Conservation (phyloP, 37 sponge, comb jelly and placozoan species). For the Axinella damicornis region DNA sequence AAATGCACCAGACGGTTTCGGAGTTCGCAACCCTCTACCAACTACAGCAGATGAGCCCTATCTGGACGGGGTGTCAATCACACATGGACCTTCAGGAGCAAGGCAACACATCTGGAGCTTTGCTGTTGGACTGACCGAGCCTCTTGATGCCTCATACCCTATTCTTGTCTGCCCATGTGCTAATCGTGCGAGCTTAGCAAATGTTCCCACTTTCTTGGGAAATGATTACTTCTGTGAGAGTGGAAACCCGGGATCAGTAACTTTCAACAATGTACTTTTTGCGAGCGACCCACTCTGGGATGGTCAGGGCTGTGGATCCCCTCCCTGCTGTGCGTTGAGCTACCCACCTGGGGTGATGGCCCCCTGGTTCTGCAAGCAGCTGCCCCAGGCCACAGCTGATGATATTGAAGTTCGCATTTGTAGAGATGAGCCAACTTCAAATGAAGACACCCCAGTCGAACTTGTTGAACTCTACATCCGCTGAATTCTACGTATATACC, state of each 20-base stretch:
- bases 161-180: background rate
- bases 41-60: constrained; percentile 2
- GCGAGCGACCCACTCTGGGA: constrained; percentile 53
- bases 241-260: background rate
- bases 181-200: background rate
- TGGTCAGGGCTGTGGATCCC: constrained; percentile 32
- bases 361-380: too few relatives aligned
- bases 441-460: too few relatives aligned
- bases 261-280: background rate
- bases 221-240: constrained; percentile 31
- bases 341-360: constrained; percentile 42
- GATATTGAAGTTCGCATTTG: too few relatives aligned
- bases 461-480: too few relatives aligned
- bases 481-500: too few relatives aligned
- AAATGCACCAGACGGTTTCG: constrained; percentile 22
- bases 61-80: constrained; percentile 44
- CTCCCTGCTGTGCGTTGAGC: constrained; percentile 13
- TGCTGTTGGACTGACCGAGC: background rate
- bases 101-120: constrained; percentile 53
- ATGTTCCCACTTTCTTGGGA: constrained; percentile 7
- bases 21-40: too few relatives aligned
- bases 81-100: constrained; percentile 4
- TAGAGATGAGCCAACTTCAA: too few relatives aligned
- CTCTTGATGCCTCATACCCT: background rate
- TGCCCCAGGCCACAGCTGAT: too few relatives aligned